Evolutionary conservation across 2,797 vertebrate genomes (phyloP).

Genomic region (Phrynocephalus guinanensis): DNA sequence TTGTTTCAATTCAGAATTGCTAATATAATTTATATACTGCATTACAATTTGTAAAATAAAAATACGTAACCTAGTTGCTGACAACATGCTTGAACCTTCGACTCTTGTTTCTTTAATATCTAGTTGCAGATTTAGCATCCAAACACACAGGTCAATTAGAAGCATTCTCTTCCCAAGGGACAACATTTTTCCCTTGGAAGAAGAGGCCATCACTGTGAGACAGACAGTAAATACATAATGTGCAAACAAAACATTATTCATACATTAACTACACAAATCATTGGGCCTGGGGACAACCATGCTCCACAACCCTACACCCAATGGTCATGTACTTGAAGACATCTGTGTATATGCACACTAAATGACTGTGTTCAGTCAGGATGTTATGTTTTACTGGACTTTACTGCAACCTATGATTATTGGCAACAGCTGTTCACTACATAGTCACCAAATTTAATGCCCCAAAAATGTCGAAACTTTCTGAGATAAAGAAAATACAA

Average conservation of each 20-base stretch:
- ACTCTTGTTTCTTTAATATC: neutral
- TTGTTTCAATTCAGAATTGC: neutral
- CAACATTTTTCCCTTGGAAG: neutral
- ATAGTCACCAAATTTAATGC: neutral
- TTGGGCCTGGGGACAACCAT: too few relatives aligned
- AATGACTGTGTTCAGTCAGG: too few relatives aligned
- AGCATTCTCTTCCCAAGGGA: neutral
- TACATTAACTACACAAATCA: neutral
- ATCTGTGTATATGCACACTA: too few relatives aligned
- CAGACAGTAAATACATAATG: neutral
- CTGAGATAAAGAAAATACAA: neutral
- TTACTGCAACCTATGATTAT: too few relatives aligned
- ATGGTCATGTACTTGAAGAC: too few relatives aligned
- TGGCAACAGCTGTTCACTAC: neutral
- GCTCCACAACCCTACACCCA: too few relatives aligned
- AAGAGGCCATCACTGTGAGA: neutral
- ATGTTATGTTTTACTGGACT: too few relatives aligned
- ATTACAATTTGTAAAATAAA: slow-evolving; percentile 1
- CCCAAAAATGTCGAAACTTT: neutral
- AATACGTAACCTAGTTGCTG: neutral
- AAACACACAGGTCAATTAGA: neutral
- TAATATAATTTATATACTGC: slow-evolving; percentile 1
- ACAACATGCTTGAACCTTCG: neutral
- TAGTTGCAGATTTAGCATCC: neutral
- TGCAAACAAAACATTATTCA: neutral